Evolutionary conservation across 2,888 invertebrate species (phyloP).

Genomic region (Drosophila falleni): DNA sequence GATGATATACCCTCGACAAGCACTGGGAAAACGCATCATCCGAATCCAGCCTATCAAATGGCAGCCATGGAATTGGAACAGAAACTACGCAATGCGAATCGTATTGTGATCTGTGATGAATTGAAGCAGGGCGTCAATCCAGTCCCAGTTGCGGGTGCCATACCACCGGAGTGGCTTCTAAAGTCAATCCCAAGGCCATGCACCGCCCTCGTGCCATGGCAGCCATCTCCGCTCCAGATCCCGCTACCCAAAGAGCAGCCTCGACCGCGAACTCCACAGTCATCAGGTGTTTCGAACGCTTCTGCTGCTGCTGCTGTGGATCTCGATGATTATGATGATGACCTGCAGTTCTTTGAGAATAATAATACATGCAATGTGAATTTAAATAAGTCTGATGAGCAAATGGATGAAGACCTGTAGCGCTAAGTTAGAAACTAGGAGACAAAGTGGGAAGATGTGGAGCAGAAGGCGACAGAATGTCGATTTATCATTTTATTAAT

Average conservation of each 20-base stretch:
- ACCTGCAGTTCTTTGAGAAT: conserved; percentile 79
- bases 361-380: conserved; percentile 85
- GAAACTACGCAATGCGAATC: conserved; percentile 86
- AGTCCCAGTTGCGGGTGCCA: conserved; percentile 85
- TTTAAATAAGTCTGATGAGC: conserved; percentile 84
- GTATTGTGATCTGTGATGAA: conserved; percentile 90
- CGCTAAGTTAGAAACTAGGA: conserved; percentile 22
- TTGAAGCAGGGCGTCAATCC: conserved; percentile 88
- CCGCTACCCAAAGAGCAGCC: conserved; percentile 36
- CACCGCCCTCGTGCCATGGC: conserved; percentile 93
- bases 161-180: conserved; percentile 89
- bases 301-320: conserved; percentile 10
- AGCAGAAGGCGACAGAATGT: conserved; percentile 14
- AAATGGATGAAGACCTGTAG: conserved; percentile 84
- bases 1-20: conserved; percentile 78
- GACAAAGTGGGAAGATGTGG: background rate
- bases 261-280: background rate
- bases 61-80: conserved; percentile 84
- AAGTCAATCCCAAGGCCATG: conserved; percentile 88
- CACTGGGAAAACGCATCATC: conserved; percentile 73
- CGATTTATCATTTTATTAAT: conserved; percentile 20
- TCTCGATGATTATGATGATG: conserved; percentile 78
- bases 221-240: conserved; percentile 88
- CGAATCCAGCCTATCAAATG: conserved; percentile 81
- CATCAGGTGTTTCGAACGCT: conserved; percentile 1